phyloP scores from a whole-genome alignment of 2,113 vertebrate genomes.

The Neofelis nebulosa region DNA sequence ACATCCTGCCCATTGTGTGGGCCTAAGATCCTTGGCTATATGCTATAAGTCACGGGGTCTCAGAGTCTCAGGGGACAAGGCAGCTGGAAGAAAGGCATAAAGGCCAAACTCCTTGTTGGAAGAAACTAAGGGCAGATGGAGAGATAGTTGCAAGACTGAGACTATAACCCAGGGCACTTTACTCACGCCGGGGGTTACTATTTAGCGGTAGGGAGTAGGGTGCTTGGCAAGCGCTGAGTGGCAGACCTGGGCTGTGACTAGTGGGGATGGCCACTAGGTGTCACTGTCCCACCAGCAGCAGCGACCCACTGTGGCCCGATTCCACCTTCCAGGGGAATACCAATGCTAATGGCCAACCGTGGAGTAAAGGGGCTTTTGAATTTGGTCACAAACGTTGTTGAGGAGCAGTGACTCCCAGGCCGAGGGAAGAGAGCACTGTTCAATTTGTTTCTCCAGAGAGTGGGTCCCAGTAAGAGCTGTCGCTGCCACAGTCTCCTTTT shows the following conservation, averaged over 20 bases:
- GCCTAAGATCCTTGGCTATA: background rate
- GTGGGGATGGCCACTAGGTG: conserved; percentile 77
- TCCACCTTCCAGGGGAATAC: background rate
- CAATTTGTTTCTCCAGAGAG: background rate
- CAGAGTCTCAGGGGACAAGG: background rate
- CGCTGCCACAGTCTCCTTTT: background rate
- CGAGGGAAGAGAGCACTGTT: background rate
- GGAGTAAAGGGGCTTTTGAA: background rate
- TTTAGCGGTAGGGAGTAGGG: accelerated
- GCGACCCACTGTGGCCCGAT: accelerated
- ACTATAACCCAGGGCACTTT: background rate
- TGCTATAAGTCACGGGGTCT: background rate
- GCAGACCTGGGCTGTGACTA: background rate
- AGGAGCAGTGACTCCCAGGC: background rate
- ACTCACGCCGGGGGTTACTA: background rate
- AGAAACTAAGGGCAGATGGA: background rate
- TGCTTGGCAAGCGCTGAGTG: accelerated
- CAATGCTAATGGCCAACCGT: accelerated
- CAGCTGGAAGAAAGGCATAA: background rate
- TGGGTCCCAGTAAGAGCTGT: background rate
- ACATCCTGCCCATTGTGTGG: accelerated
- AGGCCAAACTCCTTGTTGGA: background rate
- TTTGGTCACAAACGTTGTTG: background rate
- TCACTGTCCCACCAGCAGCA: conserved; percentile 68
- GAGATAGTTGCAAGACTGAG: background rate